phyloP scores from a whole-genome alignment of 2,113 vertebrate genomes.

The Uria lomvia region DNA sequence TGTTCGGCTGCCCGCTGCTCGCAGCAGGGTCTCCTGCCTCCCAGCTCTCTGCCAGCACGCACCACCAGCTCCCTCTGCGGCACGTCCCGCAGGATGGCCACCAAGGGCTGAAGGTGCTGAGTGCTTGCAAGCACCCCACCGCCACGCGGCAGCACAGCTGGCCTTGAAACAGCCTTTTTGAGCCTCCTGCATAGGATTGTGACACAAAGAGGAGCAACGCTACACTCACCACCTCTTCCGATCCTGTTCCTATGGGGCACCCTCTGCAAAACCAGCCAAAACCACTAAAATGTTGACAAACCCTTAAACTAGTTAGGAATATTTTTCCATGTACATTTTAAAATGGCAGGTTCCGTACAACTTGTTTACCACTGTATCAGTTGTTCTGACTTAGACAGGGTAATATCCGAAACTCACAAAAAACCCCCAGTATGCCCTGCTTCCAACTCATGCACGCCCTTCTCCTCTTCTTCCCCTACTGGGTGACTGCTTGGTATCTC shows the following conservation, averaged over 20 bases:
- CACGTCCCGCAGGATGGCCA: rapidly evolving
- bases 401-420: not conserved
- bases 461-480: not conserved
- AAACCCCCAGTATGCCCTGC: not conserved
- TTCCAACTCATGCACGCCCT: not conserved
- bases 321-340: not conserved
- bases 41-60: not conserved
- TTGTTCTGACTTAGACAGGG: not conserved
- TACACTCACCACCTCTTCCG: rapidly evolving
- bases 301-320: not conserved
- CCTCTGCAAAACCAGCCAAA: not conserved
- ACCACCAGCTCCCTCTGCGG: rapidly evolving
- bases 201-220: not conserved
- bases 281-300: not conserved
- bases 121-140: not conserved
- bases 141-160: rapidly evolving
- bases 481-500: not conserved
- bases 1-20: not conserved
- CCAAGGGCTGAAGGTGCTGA: not conserved
- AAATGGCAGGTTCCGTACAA: not conserved
- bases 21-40: not conserved
- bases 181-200: not conserved
- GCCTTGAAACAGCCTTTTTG: not conserved
- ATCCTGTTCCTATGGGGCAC: not conserved
- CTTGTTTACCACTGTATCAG: not conserved